Conservation (phyloP, 2,888 invertebrate species). For the Mythimna impura region DNA sequence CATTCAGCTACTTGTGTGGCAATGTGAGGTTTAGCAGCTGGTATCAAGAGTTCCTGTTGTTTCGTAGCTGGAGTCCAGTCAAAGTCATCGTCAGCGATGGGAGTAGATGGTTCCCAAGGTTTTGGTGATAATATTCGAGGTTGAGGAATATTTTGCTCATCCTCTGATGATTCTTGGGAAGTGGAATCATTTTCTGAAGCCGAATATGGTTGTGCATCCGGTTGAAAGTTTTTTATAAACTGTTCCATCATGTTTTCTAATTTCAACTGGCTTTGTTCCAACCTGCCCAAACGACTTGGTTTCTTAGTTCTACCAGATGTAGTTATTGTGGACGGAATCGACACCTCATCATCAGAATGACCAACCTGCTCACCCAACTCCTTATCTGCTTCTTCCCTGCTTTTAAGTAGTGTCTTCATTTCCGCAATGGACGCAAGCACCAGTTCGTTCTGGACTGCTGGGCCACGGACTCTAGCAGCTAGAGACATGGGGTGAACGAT, state of each 20-base stretch:
- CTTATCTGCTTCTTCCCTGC: constrained; percentile 4
- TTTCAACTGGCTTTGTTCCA: constrained; percentile 3
- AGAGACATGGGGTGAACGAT: constrained; percentile 19
- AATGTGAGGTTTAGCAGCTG: constrained; percentile 8
- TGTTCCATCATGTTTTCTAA: constrained; percentile 5
- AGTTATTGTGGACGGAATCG: constrained; percentile 12
- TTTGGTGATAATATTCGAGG: neutral
- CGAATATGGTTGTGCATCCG: neutral
- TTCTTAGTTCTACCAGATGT: constrained; percentile 17
- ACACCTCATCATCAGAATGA: constrained; percentile 4
- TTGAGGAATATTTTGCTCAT: neutral
- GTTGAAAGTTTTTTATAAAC: constrained; percentile 9
- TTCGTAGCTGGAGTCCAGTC: constrained; percentile 3
- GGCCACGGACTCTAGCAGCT: neutral
- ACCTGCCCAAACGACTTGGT: neutral
- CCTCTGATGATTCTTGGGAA: constrained; percentile 1
- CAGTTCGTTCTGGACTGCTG: constrained; percentile 13
- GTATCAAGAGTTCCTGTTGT: constrained; percentile 11
- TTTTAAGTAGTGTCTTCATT: neutral
- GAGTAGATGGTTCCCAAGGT: neutral
- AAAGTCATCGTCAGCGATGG: constrained; percentile 3
- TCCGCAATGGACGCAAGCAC: neutral
- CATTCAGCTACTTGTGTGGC: constrained; percentile 18
- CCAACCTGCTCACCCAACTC: neutral
- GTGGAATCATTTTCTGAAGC: neutral